Percentiles rank a stretch among this genome's conserved stretches.
phyloP scores from a whole-genome alignment of 2,113 vertebrate genomes.

The Hemichromis elongatus region DNA sequence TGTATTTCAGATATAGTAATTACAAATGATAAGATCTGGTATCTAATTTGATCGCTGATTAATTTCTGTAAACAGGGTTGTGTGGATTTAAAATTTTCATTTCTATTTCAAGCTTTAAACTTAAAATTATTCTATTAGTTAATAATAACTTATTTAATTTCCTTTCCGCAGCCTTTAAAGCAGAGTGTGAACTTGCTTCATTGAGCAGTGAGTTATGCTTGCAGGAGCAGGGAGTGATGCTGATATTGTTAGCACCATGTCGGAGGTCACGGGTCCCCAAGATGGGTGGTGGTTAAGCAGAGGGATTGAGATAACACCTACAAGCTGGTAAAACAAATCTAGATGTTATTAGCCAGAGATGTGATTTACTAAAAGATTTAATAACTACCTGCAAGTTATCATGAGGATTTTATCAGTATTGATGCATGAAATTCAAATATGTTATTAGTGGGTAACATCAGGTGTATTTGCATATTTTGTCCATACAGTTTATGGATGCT shows the following conservation, averaged over 20 bases:
- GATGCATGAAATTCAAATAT: background rate
- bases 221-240: background rate
- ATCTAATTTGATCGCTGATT: background rate
- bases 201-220: background rate
- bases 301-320: background rate
- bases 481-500: background rate
- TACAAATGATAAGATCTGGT: background rate
- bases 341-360: background rate
- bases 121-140: background rate
- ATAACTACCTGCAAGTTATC: background rate
- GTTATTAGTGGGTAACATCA: background rate
- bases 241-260: background rate
- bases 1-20: background rate
- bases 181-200: background rate
- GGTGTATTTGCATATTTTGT: background rate
- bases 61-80: background rate
- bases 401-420: background rate
- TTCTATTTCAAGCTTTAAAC: background rate
- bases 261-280: conserved; percentile 13
- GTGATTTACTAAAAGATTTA: background rate
- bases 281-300: background rate
- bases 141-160: too few relatives aligned
- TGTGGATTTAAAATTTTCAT: background rate
- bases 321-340: background rate
- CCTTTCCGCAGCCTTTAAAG: background rate